phyloP scores from a whole-genome alignment of 1,140 invertebrate species.

The Palaemon carinicauda region DNA sequence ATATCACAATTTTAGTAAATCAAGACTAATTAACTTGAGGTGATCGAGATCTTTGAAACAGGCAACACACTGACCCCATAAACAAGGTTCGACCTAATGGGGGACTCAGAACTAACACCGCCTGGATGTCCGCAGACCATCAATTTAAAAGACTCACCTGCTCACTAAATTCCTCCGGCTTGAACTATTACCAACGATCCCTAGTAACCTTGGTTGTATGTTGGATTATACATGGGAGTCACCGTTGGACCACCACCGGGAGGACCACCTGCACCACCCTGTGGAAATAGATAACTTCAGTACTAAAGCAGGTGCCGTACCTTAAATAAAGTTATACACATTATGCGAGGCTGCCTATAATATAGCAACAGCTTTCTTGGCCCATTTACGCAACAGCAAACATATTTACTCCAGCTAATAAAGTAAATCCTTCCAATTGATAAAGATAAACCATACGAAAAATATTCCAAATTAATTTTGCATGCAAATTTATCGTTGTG shows the following conservation, averaged over 20 bases:
- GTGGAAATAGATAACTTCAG: conserved; percentile 25
- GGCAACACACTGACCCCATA: not conserved
- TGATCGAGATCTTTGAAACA: not conserved
- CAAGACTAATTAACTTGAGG: not conserved
- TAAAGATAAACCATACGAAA: too few relatives aligned
- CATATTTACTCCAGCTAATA: too few relatives aligned
- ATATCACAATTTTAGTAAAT: not conserved
- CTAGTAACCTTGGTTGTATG: conserved; percentile 52
- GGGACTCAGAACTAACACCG: conserved; percentile 35
- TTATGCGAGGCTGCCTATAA: too few relatives aligned
- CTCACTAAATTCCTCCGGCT: not conserved
- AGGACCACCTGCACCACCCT: conserved; percentile 47
- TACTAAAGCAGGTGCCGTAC: too few relatives aligned
- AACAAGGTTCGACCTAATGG: too few relatives aligned
- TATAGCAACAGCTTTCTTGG: too few relatives aligned
- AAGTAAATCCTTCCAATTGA: too few relatives aligned
- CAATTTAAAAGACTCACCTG: not conserved
- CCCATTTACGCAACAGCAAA: too few relatives aligned
- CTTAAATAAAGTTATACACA: too few relatives aligned
- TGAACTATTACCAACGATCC: not conserved
- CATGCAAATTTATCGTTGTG: too few relatives aligned
- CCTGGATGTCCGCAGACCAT: conserved; percentile 5
- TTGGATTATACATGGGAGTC: conserved; percentile 48
- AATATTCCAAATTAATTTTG: too few relatives aligned
- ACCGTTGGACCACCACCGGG: conserved; percentile 34